phyloP scores from a whole-genome alignment of 2,888 invertebrate species.

The Cosmorhoe ocellata region DNA sequence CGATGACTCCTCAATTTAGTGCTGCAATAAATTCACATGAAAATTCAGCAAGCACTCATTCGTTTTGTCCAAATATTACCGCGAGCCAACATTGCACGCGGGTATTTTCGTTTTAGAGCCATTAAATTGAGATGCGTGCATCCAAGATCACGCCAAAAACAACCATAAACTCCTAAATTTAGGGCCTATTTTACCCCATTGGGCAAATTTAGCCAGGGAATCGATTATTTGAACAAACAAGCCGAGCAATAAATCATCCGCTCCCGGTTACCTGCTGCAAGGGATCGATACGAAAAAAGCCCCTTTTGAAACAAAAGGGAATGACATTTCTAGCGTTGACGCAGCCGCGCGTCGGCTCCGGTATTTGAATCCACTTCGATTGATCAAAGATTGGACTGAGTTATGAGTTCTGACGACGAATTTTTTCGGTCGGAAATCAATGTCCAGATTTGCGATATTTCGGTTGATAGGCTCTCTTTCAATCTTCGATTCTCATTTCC shows the following conservation, averaged over 20 bases:
- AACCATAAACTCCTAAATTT: constrained; percentile 35
- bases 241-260: constrained; percentile 77
- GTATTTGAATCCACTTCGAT: constrained; percentile 39
- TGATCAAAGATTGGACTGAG: constrained; percentile 40
- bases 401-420: constrained; percentile 29
- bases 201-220: constrained; percentile 51
- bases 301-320: constrained; percentile 70
- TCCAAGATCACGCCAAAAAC: constrained; percentile 39
- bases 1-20: constrained; percentile 56
- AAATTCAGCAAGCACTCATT: constrained; percentile 61
- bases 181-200: constrained; percentile 44
- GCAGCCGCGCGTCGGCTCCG: constrained; percentile 32
- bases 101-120: constrained; percentile 66
- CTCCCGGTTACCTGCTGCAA: constrained; percentile 77
- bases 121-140: constrained; percentile 65
- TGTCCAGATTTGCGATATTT: constrained; percentile 30
- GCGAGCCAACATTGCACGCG: constrained; percentile 56
- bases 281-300: constrained; percentile 73
- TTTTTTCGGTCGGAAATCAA: constrained; percentile 32
- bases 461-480: constrained; percentile 14
- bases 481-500: constrained; percentile 25
- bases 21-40: constrained; percentile 60
- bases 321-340: constrained; percentile 66
- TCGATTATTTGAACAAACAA: constrained; percentile 81
- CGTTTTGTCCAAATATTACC: constrained; percentile 69